Conservation (phyloP, 2,888 invertebrate genomes). For the Apotomis betuletana region DNA sequence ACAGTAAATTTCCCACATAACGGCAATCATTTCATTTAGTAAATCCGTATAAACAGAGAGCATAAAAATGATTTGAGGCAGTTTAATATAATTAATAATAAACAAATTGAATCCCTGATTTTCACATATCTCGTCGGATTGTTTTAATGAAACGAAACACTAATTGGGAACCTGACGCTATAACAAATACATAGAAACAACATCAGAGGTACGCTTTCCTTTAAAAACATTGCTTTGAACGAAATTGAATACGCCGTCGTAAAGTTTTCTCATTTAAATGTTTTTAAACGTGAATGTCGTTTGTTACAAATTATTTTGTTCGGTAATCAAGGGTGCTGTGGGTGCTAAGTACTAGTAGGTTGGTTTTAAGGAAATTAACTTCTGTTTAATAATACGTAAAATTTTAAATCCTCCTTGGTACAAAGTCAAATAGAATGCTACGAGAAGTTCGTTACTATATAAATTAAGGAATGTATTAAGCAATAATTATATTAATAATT, state of each 20-base stretch:
- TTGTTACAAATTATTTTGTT: background rate
- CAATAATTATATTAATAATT: no score
- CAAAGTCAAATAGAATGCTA: no score
- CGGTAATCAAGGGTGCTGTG: slow-evolving; percentile 17
- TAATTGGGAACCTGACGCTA: slow-evolving; percentile 30
- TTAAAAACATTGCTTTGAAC: slow-evolving; percentile 15
- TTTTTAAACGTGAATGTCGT: slow-evolving; percentile 4
- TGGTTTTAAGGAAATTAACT: background rate
- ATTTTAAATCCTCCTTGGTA: no score
- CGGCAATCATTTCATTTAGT: no score
- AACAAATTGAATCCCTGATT: background rate
- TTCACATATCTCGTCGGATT: background rate
- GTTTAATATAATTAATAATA: no score
- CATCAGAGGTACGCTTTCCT: background rate
- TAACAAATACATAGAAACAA: slow-evolving; percentile 13
- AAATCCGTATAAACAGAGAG: no score
- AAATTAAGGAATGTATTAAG: no score
- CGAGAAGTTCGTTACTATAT: no score
- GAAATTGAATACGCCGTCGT: background rate
- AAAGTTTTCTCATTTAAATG: slow-evolving; percentile 19
- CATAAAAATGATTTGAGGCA: no score
- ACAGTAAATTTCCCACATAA: no score
- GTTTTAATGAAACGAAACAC: slow-evolving; percentile 8
- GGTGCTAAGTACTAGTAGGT: slow-evolving; percentile 9
- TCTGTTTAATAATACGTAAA: no score